These are phyloP conservation scores for Eleutherodactylus coqui DNA, from an alignment of 2,797 vertebrate species.

Conservation along the genomic window DNA sequence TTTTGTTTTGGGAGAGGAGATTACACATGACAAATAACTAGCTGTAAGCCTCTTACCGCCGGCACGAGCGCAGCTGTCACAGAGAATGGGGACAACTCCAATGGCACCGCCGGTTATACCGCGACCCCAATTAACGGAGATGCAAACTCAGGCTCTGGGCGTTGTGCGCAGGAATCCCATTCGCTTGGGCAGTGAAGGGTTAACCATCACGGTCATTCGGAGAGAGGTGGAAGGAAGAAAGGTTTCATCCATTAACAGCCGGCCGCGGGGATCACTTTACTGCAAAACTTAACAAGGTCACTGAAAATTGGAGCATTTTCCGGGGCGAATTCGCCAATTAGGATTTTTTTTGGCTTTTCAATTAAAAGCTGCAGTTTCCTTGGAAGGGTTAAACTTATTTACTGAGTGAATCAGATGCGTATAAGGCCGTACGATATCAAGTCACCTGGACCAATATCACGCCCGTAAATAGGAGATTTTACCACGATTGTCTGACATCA, in stretches of 20 bases:
- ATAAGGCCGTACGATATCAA: too few species aligned
- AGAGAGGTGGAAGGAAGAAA: neutral
- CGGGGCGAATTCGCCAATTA: constrained; percentile 21
- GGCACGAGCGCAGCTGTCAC: constrained; percentile 36
- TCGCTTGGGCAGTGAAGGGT: neutral
- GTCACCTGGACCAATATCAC: too few species aligned
- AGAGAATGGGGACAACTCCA: neutral
- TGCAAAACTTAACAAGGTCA: constrained; percentile 14
- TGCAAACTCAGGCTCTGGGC: neutral
- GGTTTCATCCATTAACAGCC: neutral
- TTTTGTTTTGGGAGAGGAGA: constrained; percentile 22
- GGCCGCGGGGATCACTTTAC: neutral
- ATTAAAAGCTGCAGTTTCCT: constrained; percentile 6
- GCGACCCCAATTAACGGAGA: neutral
- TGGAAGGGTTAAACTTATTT: neutral
- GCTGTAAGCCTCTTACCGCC: constrained; percentile 49
- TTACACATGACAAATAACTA: constrained; percentile 49
- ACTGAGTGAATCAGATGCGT: neutral
- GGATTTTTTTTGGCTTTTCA: constrained; percentile 17
- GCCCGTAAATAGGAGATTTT: too few species aligned
- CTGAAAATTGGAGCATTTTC: neutral
- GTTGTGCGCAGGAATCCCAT: neutral
- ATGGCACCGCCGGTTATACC: neutral
- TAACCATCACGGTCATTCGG: neutral
- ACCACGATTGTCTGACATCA: too few species aligned